Base-by-base conservation (phyloP, 2,888 invertebrate species). In the Embidobia sp. region DNA sequence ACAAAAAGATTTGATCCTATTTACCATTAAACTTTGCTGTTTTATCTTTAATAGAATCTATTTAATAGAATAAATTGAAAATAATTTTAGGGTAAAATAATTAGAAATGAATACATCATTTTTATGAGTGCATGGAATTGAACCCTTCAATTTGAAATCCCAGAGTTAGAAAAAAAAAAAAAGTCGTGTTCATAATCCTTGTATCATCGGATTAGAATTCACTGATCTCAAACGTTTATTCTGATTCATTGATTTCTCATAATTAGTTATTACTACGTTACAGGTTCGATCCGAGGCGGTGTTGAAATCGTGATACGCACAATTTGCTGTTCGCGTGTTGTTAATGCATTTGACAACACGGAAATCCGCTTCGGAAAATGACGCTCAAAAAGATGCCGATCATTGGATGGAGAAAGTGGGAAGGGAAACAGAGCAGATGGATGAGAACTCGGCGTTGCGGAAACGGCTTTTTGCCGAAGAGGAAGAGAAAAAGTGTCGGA, bases 361-460 rank as follows among this genome's bases (percentile, higher is more conserved):
- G 26, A 59, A 59, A 46, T 59, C 11, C 10, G 10, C 29, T 59
- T 46, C 26, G 44, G 46, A 59, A 59, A 59, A 59, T 22, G 19
- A 16, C 13, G 22, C 8, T 27, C 8, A 6, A 26, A 59, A 35
- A n/a, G 19, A 4, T 26, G 46, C 29, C 59, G 59, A 46, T 59
- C 46, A 33, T 46, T 22, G 10, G 2, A 19, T 16, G 18, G 44
- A 44, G 40, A 55, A 42, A 55, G 55, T 27, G 29, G 16, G 22
- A 40, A 42, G 11, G 26, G 13, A 55, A 27, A 55, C 15, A 40
- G 27, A 27, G 3, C 27, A 6, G 22, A 44, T 10, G n/a, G 15
- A 11, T n/a, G 18, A 7, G 6, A 48, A 48, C n/a, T 48, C 16
- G 48, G 16, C 29, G 48, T 16, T 8, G 31, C 18, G 49, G 18